These are phyloP conservation scores for Lagopus leucura DNA, from an alignment of 2,113 vertebrate species.

Conservation along the genomic window DNA sequence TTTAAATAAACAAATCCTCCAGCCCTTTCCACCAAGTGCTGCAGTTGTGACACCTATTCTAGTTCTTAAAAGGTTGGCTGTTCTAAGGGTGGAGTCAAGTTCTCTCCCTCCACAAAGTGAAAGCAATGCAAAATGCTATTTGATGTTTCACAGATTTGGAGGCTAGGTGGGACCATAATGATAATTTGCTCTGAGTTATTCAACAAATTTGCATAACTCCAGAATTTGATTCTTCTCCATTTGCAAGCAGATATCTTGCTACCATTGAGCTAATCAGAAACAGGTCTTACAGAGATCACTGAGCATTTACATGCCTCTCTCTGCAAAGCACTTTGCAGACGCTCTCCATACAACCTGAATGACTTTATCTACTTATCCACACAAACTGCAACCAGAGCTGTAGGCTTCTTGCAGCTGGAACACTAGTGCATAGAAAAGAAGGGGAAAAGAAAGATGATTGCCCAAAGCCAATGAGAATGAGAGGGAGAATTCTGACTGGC, in stretches of 20 bases:
- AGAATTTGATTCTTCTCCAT: not conserved
- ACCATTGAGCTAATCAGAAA: not conserved
- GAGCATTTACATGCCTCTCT: not conserved
- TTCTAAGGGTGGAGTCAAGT: not conserved
- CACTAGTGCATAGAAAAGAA: not conserved
- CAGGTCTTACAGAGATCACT: not conserved
- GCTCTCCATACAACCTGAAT: not conserved
- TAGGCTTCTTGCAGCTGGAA: not conserved
- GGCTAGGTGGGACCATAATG: not conserved
- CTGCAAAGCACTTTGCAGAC: not conserved
- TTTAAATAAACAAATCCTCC: not conserved
- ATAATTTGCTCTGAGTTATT: not conserved
- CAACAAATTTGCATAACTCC: not conserved
- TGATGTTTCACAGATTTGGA: not conserved
- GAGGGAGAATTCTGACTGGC: not conserved
- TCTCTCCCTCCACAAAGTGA: not conserved
- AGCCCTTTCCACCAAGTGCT: not conserved
- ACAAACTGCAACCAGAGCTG: not conserved
- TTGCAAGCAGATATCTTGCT: not conserved
- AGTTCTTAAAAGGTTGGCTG: not conserved
- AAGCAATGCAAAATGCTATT: not conserved
- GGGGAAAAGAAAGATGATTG: not conserved
- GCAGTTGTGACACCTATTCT: fast-evolving
- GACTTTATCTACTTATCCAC: not conserved
- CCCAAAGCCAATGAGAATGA: fast-evolving